Percentiles rank a stretch among this genome's conserved stretches.
Conservation (phyloP, 2,888 invertebrate species). For the Tuberolachnus salignus region DNA sequence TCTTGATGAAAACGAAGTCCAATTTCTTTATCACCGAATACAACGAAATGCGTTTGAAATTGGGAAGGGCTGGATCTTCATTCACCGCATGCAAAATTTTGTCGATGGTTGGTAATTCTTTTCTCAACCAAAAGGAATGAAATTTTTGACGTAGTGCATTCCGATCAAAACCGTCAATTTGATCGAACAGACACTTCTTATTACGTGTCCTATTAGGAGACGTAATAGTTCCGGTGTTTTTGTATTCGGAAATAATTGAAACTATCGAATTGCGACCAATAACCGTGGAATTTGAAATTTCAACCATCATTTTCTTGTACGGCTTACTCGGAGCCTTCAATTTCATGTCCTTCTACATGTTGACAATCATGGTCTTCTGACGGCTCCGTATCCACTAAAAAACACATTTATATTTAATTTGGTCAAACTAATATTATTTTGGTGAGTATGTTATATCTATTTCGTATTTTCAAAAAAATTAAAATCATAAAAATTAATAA, state of each 20-base stretch:
- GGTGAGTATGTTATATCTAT: background rate
- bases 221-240: background rate
- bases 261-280: background rate
- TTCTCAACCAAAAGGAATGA: background rate
- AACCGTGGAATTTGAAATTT: background rate
- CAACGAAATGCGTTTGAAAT: background rate
- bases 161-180: background rate
- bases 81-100: background rate
- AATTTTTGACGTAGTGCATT: background rate
- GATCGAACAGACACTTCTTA: background rate
- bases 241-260: slow-evolving; percentile 6
- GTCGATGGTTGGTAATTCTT: background rate
- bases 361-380: background rate
- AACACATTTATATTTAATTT: background rate
- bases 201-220: background rate
- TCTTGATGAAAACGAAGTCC: background rate
- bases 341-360: background rate
- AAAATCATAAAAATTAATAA: background rate
- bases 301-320: too few species aligned
- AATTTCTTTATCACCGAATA: background rate
- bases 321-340: background rate
- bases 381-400: background rate
- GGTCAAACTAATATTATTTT: background rate
- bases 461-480: background rate
- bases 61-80: background rate